Percentiles rank a stretch among this genome's conserved stretches.
These are phyloP conservation scores for Troglohyphantes excavatus DNA, from an alignment of 2,888 invertebrate species.

Conservation along the genomic window DNA sequence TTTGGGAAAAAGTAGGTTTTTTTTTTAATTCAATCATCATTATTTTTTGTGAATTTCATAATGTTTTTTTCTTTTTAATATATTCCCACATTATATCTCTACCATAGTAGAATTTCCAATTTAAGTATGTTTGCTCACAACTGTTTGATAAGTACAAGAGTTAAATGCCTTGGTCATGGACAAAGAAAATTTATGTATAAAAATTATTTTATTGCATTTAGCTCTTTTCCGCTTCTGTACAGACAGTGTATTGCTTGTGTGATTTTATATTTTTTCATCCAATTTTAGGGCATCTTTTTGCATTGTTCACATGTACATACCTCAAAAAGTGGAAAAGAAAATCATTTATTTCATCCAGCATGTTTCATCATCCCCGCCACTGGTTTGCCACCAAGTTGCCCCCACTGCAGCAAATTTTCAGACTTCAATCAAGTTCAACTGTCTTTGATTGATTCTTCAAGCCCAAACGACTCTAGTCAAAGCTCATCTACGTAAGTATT, in stretches of 20 bases:
- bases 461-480: neutral
- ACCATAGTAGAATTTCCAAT: no score
- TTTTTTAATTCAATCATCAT: no score
- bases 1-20: no score
- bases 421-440: conserved; percentile 84
- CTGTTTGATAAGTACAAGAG: no score
- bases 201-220: neutral
- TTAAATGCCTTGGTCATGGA: neutral
- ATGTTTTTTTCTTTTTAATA: no score
- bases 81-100: no score
- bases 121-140: no score
- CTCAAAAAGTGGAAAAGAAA: conserved; percentile 83
- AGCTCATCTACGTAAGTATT: neutral
- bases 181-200: conserved; percentile 10
- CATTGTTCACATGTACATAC: conserved; percentile 85
- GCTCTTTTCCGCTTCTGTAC: neutral
- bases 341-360: conserved; percentile 92
- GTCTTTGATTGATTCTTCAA: neutral
- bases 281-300: conserved; percentile 89
- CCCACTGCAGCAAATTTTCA: conserved; percentile 88
- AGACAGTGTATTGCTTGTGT: neutral
- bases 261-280: no score
- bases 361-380: conserved; percentile 85
- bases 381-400: conserved; percentile 85
- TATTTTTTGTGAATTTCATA: no score